phyloP scores from a whole-genome alignment of 2,797 vertebrate genomes.

The Anisognathus igniventris region DNA sequence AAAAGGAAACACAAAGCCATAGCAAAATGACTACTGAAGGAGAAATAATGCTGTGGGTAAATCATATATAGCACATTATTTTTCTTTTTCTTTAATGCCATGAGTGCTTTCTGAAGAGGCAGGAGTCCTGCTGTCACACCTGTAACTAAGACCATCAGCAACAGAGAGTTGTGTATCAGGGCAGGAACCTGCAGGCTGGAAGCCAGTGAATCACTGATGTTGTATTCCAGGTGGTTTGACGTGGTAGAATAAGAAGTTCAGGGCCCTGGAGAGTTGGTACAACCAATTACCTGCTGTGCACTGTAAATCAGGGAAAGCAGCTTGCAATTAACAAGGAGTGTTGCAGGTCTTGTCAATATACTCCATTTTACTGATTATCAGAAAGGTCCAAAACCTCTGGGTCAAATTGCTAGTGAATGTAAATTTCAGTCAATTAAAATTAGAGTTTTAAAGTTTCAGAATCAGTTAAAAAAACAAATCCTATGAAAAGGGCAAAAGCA shows the following conservation, averaged over 20 bases:
- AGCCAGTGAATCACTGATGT: not conserved
- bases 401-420: not conserved
- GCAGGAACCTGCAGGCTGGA: not conserved
- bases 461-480: not conserved
- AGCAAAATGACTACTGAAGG: not conserved
- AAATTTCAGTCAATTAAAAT: not conserved
- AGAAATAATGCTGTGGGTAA: not conserved
- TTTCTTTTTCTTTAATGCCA: not conserved
- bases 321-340: not conserved
- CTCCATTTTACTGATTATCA: not conserved
- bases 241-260: not conserved
- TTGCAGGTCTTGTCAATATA: not conserved
- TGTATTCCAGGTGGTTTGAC: not conserved
- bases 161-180: not conserved
- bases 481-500: not conserved
- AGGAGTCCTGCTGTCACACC: not conserved
- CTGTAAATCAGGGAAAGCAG: not conserved
- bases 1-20: not conserved
- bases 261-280: not conserved
- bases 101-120: not conserved
- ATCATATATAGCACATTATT: not conserved
- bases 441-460: not conserved
- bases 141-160: not conserved
- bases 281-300: not conserved
- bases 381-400: not conserved